Conservation (phyloP, 2,113 vertebrate genomes). For the Mesembrinibis cayennensis region DNA sequence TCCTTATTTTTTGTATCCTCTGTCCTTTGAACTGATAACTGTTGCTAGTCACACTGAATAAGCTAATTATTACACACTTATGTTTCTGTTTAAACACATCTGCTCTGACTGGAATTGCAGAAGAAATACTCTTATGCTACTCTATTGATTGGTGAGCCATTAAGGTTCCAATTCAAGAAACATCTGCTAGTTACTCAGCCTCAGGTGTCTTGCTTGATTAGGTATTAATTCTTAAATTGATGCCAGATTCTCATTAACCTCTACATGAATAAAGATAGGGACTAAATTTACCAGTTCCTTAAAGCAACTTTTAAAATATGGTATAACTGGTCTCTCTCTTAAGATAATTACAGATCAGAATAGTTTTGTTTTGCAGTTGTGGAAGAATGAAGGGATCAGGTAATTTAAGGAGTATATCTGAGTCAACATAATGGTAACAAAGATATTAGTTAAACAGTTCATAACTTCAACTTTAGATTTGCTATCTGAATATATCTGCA, state of each 20-base stretch:
- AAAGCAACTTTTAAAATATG: background rate
- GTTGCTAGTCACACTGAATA: constrained; percentile 12
- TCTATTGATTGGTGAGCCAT: constrained; percentile 32
- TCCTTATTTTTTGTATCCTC: background rate
- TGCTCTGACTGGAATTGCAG: background rate
- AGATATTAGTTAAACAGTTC: background rate
- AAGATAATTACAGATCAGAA: background rate
- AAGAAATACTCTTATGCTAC: constrained; percentile 8
- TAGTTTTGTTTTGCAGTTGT: background rate
- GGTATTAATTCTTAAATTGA: constrained; percentile 52
- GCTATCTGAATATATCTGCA: background rate
- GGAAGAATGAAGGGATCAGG: background rate
- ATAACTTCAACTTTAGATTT: background rate
- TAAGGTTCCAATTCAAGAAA: constrained; percentile 49
- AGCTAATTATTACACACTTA: constrained; percentile 26
- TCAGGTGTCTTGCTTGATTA: constrained; percentile 58
- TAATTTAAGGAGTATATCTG: background rate
- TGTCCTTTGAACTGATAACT: constrained; percentile 12
- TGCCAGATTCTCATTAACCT: constrained; percentile 38
- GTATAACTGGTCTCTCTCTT: background rate
- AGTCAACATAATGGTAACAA: background rate
- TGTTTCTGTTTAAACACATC: constrained; percentile 41
- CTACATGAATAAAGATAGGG: constrained; percentile 1
- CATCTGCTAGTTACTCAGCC: constrained; percentile 35
- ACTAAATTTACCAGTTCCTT: background rate